Evolutionary conservation across 2,888 invertebrate genomes (phyloP).

Genomic region (Eristalinus sepulchralis): DNA sequence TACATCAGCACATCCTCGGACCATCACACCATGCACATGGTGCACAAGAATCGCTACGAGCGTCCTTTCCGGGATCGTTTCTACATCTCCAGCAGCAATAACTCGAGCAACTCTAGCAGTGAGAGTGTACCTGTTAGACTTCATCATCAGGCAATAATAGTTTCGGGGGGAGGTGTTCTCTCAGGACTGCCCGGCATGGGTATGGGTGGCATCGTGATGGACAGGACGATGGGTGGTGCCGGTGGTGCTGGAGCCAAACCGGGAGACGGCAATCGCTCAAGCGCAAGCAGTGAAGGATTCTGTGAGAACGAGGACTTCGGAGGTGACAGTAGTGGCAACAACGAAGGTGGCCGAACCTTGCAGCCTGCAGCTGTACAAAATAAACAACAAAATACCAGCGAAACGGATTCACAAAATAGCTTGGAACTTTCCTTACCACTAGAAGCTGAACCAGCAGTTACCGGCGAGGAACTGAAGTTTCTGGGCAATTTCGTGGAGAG

Average conservation of each 20-base stretch:
- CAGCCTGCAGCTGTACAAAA: conserved; percentile 65
- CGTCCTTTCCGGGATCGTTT: conserved; percentile 80
- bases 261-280: conserved; percentile 92
- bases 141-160: conserved; percentile 60
- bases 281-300: conserved; percentile 97
- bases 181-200: conserved; percentile 35
- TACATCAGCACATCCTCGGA: conserved; percentile 81
- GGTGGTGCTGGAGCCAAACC: conserved; percentile 76
- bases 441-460: conserved; percentile 3
- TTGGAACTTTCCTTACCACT: conserved; percentile 76
- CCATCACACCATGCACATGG: conserved; percentile 80
- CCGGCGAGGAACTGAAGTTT: conserved; percentile 64
- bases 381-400: conserved; percentile 72
- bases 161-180: conserved; percentile 34
- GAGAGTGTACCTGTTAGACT: conserved; percentile 77
- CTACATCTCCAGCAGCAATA: conserved; percentile 78
- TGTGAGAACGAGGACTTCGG: conserved; percentile 95
- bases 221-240: conserved; percentile 68
- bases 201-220: conserved; percentile 79
- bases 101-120: conserved; percentile 77
- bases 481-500: conserved; percentile 54
- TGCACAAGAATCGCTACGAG: conserved; percentile 77
- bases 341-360: conserved; percentile 74
- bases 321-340: conserved; percentile 85
- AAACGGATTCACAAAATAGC: conserved; percentile 78